Evolutionary conservation across 2,888 invertebrate species (phyloP), one percentile per base, ranked within the genome.

Genomic region (Carterocephalus palaemon): DNA sequence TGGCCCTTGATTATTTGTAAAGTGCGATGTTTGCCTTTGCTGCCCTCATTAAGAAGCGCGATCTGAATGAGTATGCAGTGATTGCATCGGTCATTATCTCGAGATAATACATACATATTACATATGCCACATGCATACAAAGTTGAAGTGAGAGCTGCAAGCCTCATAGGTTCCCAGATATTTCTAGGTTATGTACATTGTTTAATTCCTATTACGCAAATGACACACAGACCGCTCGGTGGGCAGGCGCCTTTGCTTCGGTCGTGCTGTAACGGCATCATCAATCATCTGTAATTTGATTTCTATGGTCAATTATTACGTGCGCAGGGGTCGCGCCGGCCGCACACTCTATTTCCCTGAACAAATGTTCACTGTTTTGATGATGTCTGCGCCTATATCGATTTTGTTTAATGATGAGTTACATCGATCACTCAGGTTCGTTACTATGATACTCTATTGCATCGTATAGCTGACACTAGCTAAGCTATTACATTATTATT

Each of bases 241-340:
- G 64, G 70, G 56, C 60, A 56, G 61, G 72, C 75, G 75, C 75
- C 79, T 75, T 75, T 81, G 83, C 81, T 75, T 68, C 71, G 67
- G 73, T 79, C 80, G 82, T 83, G 82, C 81, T 55, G 73, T 83
- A 86, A 85, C 86, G 85, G 85, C 72, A 84, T 83, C 82, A 79
- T 85, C 85, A 84, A 86, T 86, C 85, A 79, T 84, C 82, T 76
- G 77, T 85, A 84, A 86, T 86, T 85, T 84, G 85, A 85, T 86
- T 86, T 85, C 84, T 85, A 84, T 83, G 81, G 82, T 84, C 86
- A 86, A 85, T 86, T 86, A 86, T 85, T 85, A 76, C 82, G 80
- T 83, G 76, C 77, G 76, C 78, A 73, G 81, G 82, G 83, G 79
- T 84, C 84, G 82, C 62, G 60, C 58, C 69, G 65, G 71, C 65